A percentile compares a stretch with the other conserved stretches of the same genome.
Evolutionary conservation across 2,797 vertebrate genomes (phyloP).

Genomic region (Mallotus villosus): DNA sequence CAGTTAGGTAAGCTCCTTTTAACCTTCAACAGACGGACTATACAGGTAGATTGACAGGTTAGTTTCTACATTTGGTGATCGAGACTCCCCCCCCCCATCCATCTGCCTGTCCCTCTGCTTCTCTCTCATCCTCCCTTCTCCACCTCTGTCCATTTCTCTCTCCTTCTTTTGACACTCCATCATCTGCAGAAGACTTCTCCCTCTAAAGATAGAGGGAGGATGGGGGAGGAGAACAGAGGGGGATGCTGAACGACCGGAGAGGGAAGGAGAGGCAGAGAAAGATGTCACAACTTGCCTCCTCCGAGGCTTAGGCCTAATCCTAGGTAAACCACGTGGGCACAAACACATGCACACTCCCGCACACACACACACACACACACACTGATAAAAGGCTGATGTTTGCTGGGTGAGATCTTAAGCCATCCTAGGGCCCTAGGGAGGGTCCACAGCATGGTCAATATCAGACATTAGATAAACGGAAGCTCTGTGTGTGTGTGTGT

Average conservation of each 20-base stretch:
- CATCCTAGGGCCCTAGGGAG: conserved; percentile 35
- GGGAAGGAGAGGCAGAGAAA: background rate
- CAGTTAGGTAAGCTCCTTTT: background rate
- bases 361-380: conserved; percentile 17
- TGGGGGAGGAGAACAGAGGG: background rate
- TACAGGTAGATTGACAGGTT: too few species aligned
- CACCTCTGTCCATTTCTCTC: too few species aligned
- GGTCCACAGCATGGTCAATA: conserved; percentile 26
- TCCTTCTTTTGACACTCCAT: too few species aligned
- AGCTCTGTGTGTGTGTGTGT: conserved; percentile 15
- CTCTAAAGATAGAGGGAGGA: background rate
- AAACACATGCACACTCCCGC: background rate
- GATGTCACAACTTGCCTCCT: background rate
- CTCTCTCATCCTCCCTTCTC: too few species aligned
- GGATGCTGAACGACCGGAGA: background rate
- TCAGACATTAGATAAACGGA: conserved; percentile 32
- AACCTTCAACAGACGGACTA: background rate
- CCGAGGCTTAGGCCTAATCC: too few species aligned
- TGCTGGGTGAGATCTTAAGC: conserved; percentile 27
- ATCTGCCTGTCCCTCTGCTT: too few species aligned
- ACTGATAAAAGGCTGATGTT: conserved; percentile 23
- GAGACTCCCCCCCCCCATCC: too few species aligned
- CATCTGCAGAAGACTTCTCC: too few species aligned
- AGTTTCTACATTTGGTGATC: too few species aligned
- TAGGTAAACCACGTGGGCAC: background rate